A percentile compares a stretch with the other conserved stretches of the same genome.
These are phyloP conservation scores for Amphipyra berbera DNA, from an alignment of 2,888 invertebrate species.

Conservation along the genomic window DNA sequence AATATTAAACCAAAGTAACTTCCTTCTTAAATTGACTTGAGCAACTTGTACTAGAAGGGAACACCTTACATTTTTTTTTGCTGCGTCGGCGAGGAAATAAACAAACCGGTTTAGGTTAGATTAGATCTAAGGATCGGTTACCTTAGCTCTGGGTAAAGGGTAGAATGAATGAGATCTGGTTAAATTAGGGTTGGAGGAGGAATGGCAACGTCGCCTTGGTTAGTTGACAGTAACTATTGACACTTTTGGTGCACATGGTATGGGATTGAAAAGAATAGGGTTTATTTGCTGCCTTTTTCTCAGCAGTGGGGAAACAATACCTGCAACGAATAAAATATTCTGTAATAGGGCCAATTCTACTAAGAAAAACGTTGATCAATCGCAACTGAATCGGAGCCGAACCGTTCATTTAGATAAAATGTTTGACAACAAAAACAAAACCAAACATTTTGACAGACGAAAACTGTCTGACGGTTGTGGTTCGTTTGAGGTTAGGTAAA, in stretches of 20 bases:
- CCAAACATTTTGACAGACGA: too few relatives aligned
- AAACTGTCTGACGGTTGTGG: too few relatives aligned
- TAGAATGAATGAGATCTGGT: conserved; percentile 8
- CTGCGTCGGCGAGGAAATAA: conserved; percentile 10
- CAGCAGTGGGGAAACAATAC: too few relatives aligned
- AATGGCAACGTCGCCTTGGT: not conserved
- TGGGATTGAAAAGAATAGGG: too few relatives aligned
- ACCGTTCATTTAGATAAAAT: too few relatives aligned
- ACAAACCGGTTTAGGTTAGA: conserved; percentile 48
- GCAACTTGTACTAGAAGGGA: conserved; percentile 14
- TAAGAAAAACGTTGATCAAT: too few relatives aligned
- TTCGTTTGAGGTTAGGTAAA: too few relatives aligned
- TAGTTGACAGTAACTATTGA: not conserved
- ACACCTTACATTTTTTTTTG: conserved; percentile 7
- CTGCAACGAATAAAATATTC: too few relatives aligned
- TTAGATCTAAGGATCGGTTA: conserved; percentile 23
- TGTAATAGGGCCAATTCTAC: too few relatives aligned
- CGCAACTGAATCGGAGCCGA: too few relatives aligned
- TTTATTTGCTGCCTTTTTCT: too few relatives aligned
- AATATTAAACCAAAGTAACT: conserved; percentile 31
- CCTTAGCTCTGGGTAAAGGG: conserved; percentile 4
- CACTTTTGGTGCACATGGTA: not conserved
- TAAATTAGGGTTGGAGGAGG: conserved; percentile 6
- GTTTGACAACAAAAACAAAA: too few relatives aligned
- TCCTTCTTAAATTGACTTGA: conserved; percentile 30